Evolutionary conservation across 1,140 invertebrate genomes (phyloP), one percentile per base, ranked within the genome.

Genomic region (Charaxes varanes): DNA sequence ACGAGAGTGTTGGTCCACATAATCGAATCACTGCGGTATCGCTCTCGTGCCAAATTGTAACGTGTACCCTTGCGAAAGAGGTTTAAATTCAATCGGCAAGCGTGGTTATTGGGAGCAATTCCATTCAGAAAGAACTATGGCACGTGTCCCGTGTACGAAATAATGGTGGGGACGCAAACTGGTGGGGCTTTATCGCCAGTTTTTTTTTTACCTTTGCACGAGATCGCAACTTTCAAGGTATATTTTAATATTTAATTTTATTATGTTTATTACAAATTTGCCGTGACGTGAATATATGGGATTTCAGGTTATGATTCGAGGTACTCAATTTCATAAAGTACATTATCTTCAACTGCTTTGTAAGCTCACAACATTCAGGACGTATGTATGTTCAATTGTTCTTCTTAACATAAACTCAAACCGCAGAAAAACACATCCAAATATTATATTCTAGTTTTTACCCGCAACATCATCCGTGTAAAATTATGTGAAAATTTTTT

Each of bases 51-150:
- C 45, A 74, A 74, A 80, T 57, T 72, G 63, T 57, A 50, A 56
- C 70, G 33, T 80, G 56, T 62, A 62, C 51, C 63, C 26, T 52
- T 32, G 43, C 41, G 46, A 51, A 59, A 64, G 72, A 73, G 73
- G 71, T 68, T 70, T 70, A 57, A 63, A 73, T 70, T 72, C 62
- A 69, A 71, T 72, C 61, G 60, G 53, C 45, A 53, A 34, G 38
- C 44, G 45, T 38, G 46, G 62, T 74, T 73, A 71, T 68, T 67
- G 66, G 69, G 67, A 72, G 65, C 73, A 82, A 82, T 82, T 76
- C 69, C 67, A 65, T 65, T 74, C 67, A 66, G 67, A 76, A 79
- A 76, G 74, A 78, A 80, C 61, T 73, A 67, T 62, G 62, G 58
- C 24, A 74, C 78, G 78, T 82, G 78, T 64, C 53, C 55, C 13